Base-by-base conservation (phyloP, 2,797 vertebrate genomes). In the Pangasius larnaudii region DNA sequence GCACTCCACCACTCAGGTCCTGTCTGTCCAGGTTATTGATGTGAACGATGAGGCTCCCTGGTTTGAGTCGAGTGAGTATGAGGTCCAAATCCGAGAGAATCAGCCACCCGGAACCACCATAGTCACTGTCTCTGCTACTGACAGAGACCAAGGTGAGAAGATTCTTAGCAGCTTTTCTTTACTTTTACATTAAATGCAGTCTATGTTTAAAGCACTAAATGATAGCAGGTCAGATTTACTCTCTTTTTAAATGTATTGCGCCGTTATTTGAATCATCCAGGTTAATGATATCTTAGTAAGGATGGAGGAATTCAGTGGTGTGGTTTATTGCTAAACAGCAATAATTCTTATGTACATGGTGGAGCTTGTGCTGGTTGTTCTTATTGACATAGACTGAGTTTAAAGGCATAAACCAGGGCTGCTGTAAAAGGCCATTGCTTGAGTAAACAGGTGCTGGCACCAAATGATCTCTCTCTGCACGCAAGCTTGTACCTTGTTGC, bases 1-100 rank as follows among this genome's bases (percentile, higher is more conserved):
- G 78, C 97, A 96, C 49, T 98, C 97, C 0, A 95, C 97, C 89
- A 96, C 96, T 0, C 98, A 99, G 95, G 94, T 97, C 27, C 94
- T 99, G 87, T 96, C 96, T 0, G 95, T 99, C 88, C 96, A 97
- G 75, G 96, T 99, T 63, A 97, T 98, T 27, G 99, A 99, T 0
- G 95, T 99, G 88, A 99, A 99, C 0, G 98, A 99, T 0, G 98
- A 99, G 93, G 93, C 96, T 0, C 99, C 99, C 0, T 33, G 91
- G 77, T 99, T 99, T 90, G 96, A 96, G 87, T 93, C 94, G 24
- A 93, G 93, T 0, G 95, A 97, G 79, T 98, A 98, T 5, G 97
- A 97, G 61, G 94, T 96, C 0, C 93, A 93, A 30, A 90, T 99
- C 93, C 94, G 93, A 88, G 99, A 99, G 94, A 99, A 99, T 94